Base-by-base conservation (phyloP, 53 echinoderm and acorn worm genomes). In the Zoroaster sp. region DNA sequence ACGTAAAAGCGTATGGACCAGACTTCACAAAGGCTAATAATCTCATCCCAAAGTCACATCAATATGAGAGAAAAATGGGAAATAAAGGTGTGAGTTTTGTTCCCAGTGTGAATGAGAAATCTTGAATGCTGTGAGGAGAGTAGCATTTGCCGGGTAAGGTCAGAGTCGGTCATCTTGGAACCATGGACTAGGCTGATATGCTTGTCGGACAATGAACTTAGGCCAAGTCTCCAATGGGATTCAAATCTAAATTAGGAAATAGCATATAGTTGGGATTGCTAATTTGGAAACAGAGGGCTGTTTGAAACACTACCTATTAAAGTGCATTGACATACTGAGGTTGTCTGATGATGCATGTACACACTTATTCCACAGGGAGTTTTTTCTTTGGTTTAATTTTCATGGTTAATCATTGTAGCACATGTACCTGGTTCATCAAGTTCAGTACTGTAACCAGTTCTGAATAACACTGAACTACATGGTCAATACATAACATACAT, bases 161-260 rank as follows among this genome's bases (percentile, higher is more conserved):
- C 37, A 55, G 36, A 18, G 9, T 78, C 38, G 18, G 14, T 20
- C 17, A 23, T 38, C n/a, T 9, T 15, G 21, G 7, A 40, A 40
- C 17, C 33, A 17, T 6, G 70, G 33, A 17, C 9, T 3, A 11
- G 15, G 34, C 25, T 21, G 10, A 18, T 12, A 12, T 35, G 36
- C 55, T 38, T 23, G 20, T 59, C 39, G 78, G 78, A 52, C 78
- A 78, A 21, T 78, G 78, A 78, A 78, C 78, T 78, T 54, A 20
- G 37, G 55, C 63, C 28, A n/a, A 28, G 63, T 59, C 63, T 59
- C 78, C 63, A 40, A 21, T 78, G 78, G 78, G 78, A 78, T n/a
- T 17, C 78, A 1, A 38, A 37, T 53, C 36, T 38, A 55, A 78
- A 78, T 78, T 54, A 78, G 37, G 59, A 38, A 78, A 78, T 55